Evolutionary conservation across 2,888 invertebrate species (phyloP).

Genomic region (Eupelmus urozonus): DNA sequence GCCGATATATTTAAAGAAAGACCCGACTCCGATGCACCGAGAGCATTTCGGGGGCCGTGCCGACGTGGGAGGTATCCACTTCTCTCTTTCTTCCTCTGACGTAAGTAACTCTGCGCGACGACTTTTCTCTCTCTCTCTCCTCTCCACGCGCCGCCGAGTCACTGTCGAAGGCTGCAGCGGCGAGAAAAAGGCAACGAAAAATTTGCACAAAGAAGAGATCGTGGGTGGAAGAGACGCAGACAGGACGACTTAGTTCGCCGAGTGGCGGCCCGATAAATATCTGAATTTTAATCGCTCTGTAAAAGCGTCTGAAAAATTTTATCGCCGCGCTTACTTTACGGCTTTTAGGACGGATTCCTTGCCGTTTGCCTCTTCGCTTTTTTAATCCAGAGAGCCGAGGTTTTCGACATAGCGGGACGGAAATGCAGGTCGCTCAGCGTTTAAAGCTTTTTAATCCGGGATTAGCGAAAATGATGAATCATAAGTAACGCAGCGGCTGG

Average conservation of each 20-base stretch:
- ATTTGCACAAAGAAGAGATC: slow-evolving; percentile 10
- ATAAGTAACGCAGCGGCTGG: background rate
- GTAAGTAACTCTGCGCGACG: background rate
- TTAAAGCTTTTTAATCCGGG: slow-evolving; percentile 29
- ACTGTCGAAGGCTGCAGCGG: background rate
- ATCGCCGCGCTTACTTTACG: background rate
- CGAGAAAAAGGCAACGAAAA: background rate
- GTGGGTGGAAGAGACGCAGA: background rate
- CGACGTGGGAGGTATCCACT: slow-evolving; percentile 50
- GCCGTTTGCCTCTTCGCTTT: too few species aligned
- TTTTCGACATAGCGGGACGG: too few species aligned
- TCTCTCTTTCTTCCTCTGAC: background rate
- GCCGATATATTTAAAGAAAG: background rate
- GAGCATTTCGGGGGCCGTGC: slow-evolving; percentile 19
- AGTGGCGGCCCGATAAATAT: slow-evolving; percentile 23
- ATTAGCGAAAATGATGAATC: slow-evolving; percentile 12
- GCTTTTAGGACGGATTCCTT: background rate
- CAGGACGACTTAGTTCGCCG: background rate
- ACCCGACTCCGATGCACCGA: background rate
- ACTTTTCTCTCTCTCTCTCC: slow-evolving; percentile 6
- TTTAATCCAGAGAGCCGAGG: too few species aligned
- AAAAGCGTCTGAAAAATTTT: background rate
- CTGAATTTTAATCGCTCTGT: slow-evolving; percentile 26
- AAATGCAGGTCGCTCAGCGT: background rate
- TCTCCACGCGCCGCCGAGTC: background rate